These are phyloP conservation scores for Acromyrmex charruanus DNA, from an alignment of 1,140 invertebrate genomes.

Conservation along the genomic window DNA sequence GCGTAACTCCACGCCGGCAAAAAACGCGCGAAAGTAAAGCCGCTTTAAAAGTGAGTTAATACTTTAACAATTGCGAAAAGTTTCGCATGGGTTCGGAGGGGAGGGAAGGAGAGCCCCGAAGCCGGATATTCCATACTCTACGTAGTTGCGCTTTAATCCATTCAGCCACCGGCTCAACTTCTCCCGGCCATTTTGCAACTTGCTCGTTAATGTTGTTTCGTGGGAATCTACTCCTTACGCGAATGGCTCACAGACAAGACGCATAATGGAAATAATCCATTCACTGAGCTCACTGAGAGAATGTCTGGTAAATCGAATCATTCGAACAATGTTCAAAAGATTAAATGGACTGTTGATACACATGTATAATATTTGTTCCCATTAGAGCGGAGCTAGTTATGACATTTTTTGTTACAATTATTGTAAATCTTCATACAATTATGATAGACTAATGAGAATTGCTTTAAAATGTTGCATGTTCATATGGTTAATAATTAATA, in stretches of 20 bases:
- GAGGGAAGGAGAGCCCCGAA: constrained; percentile 14
- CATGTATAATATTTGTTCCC: background rate
- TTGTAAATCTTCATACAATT: no score
- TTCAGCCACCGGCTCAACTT: constrained; percentile 60
- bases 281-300: constrained; percentile 30
- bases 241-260: constrained; percentile 48
- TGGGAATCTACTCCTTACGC: constrained; percentile 45
- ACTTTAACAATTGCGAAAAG: constrained; percentile 67
- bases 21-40: constrained; percentile 47
- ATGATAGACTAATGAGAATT: no score
- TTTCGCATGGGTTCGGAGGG: constrained; percentile 17
- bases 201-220: constrained; percentile 64
- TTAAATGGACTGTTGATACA: background rate
- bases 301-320: constrained; percentile 33
- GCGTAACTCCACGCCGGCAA: constrained; percentile 1
- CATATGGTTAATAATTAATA: no score
- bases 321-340: background rate
- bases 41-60: constrained; percentile 73
- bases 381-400: background rate
- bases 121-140: constrained; percentile 37
- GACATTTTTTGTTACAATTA: no score
- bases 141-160: constrained; percentile 64
- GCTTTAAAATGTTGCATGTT: no score
- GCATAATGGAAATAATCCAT: constrained; percentile 48
- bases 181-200: constrained; percentile 68